Evolutionary conservation across 2,888 invertebrate genomes (phyloP), one percentile per base, ranked within the genome.

Genomic region (Caenorhabditis imperialis): DNA sequence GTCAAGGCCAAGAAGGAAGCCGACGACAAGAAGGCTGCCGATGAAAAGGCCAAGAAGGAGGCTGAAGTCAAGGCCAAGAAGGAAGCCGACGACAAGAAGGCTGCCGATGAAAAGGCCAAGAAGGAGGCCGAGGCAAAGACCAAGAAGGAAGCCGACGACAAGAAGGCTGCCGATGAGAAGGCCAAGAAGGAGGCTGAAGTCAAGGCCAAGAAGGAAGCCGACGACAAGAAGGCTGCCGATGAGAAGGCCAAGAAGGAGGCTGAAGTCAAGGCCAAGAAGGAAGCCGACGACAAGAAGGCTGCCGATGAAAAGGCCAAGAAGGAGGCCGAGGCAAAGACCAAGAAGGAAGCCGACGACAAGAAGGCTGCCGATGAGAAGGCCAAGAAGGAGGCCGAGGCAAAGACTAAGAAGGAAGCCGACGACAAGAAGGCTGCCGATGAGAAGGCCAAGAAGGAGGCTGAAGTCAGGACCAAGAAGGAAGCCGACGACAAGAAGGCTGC

Each of bases 51-150:
- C 20, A 35, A 20, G 22, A 63, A 3, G 53, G 38, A 45, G 1
- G 25, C 27, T 30, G 30, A 51, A 25, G 44, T 51, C 23, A 53
- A 42, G 58, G 44, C 18, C 18, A 35, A 20, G 22, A 63, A 3
- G 45, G 38, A 45, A 2, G 47, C 44, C 18, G 67, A 67, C n/a
- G 45, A 70, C 25, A 16, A 53, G 50, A 45, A 53, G 22, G 23
- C 23, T 14, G 25, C 27, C 30, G 30, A 51, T 25, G 44, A 42
- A 27, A 53, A 42, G 58, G 44, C 18, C 20, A 35, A 20, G 22
- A 63, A 3, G 53, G 38, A 45, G 1, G 25, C 27, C 10, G 30
- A 51, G 33, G 44, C 45, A 23, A 53, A 42, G 58, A 48, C 18
- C 18, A 35, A 20, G 16, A 63, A 3, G 53, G 38, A 45, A 2